Base-by-base conservation (phyloP, 2,113 vertebrate genomes). In the Podarcis cretensis region DNA sequence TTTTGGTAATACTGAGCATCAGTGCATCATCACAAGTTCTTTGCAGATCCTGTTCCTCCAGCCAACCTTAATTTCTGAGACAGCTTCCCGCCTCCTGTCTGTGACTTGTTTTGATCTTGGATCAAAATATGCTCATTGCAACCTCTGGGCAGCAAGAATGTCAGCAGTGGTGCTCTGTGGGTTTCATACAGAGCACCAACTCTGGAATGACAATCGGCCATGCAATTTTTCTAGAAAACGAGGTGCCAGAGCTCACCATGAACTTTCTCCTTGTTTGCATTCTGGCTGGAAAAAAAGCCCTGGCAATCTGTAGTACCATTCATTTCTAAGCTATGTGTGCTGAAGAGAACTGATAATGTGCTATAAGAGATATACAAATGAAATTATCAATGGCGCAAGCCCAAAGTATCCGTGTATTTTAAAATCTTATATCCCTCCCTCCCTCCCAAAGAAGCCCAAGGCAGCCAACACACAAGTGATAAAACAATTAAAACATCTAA, bases 21-120 rank as follows among this genome's bases (percentile, higher is more conserved):
- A 0, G n/a, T 65, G 27, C 27, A 68, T 77, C 81, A 78, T 68
- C 79, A n/a, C 0, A 0, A 0, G 5, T 0, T 0, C 57, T 0
- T 1, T 59, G 16, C 57, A 57, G 78, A 83, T 25, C 65, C 27
- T 86, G 71, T 84, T 59, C 12, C 82, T 87, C 43, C 12, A 68
- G 4, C 54, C 75, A 90, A 27, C 25, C 0, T 0, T 65, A 63
- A 3, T 1, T 10, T 75, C 27, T 68, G 79, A 43, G 65, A 40
- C 0, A 0, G 79, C 63, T 35, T 73, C 0, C 18, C 3, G 30
- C 5, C 87, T 32, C 16, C 73, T n/a, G 1, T n/a, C 18, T 80
- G 10, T 63, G 32, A 74, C 68, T 18, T 2, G 69, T 32, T 76
- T 69, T 14, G 25, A 75, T 48, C 27, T 30, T 66, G 37, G 40